Base-by-base conservation (phyloP, 64 coral and sea anemone genomes). In the Acropora tenuis region DNA sequence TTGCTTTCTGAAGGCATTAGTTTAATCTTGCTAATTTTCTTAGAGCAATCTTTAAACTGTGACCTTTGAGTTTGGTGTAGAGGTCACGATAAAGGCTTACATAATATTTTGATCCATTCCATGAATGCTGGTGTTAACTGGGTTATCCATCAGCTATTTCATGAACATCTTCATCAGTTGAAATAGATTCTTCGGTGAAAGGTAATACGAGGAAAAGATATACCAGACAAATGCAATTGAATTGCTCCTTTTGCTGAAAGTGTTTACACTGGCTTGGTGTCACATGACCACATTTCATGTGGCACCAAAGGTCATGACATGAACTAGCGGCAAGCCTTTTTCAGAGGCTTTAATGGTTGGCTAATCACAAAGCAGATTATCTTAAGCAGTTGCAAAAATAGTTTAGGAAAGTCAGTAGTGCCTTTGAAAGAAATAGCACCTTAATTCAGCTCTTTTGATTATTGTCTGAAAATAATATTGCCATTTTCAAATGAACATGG, bases 11-110 rank as follows among this genome's bases (percentile, higher is more conserved):
- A 78, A 43, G 88, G 66, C 6, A 88, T 76, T 16, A 88, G 0
- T 88, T 88, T 93, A 16, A 93, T 74, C 76, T 93, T 61, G 5
- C 47, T 81, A 20, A 93, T 50, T 53, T 88, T 93, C 48, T 42
- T 12, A 73, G 50, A 53, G 50, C 50, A 53, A 53, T 53, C 50
- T 53, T 93, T 93, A 88, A 50, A 47, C 86, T 85, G 48, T 88
- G 71, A 47, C 30, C 80, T 41, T 30, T 43, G 60, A 88, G 73
- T 83, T 65, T 93, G 41, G 63, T 73, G 63, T 87, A 75, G 2
- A 92, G 83, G 10, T 79, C 82, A 49, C 67, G 52, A 69, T 92
- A 92, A 42, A 86, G 10, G 55, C 71, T 48, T 60, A 82, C 81
- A 30, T 30, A 30, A 1, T 71, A 77, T 48, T 44, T 48, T 45